A percentile compares a stretch with the other conserved stretches of the same genome.
Evolutionary conservation across 2,113 vertebrate species (phyloP).

Genomic region (Ceyx melanurus): DNA sequence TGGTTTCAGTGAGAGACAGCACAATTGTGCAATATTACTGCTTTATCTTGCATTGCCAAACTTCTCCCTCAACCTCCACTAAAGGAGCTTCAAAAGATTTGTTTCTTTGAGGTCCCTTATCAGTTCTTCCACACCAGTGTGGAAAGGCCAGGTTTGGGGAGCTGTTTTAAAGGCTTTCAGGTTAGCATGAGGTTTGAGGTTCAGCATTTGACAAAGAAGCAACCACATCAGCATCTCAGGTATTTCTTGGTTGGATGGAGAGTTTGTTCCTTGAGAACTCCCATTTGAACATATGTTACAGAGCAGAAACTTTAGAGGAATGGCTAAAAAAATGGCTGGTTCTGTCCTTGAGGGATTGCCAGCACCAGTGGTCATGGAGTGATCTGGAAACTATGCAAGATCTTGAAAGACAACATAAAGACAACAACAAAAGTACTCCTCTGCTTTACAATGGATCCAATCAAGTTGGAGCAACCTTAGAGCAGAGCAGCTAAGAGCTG

Average conservation of each 20-base stretch:
- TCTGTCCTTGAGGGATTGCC: neutral
- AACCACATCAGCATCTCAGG: slow-evolving; percentile 1
- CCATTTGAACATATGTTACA: neutral
- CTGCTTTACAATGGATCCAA: neutral
- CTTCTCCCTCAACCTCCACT: neutral
- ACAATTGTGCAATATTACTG: slow-evolving; percentile 9
- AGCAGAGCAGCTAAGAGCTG: neutral
- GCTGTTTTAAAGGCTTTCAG: neutral
- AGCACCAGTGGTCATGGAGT: neutral
- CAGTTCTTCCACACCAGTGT: neutral
- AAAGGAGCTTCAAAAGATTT: slow-evolving; percentile 14
- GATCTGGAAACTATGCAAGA: neutral
- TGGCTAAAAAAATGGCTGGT: neutral
- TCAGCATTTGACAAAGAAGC: neutral
- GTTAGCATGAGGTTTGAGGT: neutral
- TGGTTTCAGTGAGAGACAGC: neutral
- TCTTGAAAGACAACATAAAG: neutral
- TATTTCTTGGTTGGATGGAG: neutral
- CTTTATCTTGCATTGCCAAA: slow-evolving; percentile 40
- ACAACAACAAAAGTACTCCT: accelerated
- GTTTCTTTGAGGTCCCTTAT: neutral
- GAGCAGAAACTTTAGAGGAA: neutral
- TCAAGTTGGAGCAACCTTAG: neutral
- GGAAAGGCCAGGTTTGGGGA: neutral
- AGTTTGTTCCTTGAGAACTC: neutral